Base-by-base conservation (phyloP, 2,113 vertebrate genomes). In the Pao palembangensis region DNA sequence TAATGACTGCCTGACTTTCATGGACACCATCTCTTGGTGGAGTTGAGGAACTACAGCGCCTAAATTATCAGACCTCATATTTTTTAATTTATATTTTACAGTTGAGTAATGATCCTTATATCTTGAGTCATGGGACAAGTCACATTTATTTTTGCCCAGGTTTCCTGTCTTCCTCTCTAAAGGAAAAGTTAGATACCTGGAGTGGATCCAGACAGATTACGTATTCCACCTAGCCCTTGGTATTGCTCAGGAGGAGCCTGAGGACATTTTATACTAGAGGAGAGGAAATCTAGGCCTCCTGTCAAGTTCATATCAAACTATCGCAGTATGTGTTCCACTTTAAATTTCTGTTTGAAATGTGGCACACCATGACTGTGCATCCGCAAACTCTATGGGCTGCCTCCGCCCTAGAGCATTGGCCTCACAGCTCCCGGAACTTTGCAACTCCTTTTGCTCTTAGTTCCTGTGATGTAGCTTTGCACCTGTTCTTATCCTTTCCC, bases 381-480 rank as follows among this genome's bases (percentile, higher is more conserved):
- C 34, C 3, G 10, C 34, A 38, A 38, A 38, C 34, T 38, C 11
- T 38, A 38, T 38, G 34, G 34, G 34, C 34, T 12, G 34, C 34
- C 34, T 38, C 8, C 3, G 11, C 34, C 34, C 11, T 12, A 38
- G 8, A 38, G 34, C 25, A 7, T 28, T 28, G 25, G 25, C 25
- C 25, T 28, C 25, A 12, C 34, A 38, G 34, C 34, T 12, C 34
- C 8, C 11, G 11, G 10, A 8, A 38, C 34, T 38, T 38, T 38
- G 34, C 8, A 38, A 4, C 2, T 38, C 34, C 34, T 38, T 38
- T 38, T 11, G 34, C 34, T 38, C 34, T 11, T 38, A 11, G 34
- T 38, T 66, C 16, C 46, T 42, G 15, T 64, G 61, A 44, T 44
- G 15, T 43, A 44, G 16, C 17, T 50, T 41, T 58, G 14, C 2